phyloP scores from a whole-genome alignment of 1,140 invertebrate species.

The Fopius arisanus region DNA sequence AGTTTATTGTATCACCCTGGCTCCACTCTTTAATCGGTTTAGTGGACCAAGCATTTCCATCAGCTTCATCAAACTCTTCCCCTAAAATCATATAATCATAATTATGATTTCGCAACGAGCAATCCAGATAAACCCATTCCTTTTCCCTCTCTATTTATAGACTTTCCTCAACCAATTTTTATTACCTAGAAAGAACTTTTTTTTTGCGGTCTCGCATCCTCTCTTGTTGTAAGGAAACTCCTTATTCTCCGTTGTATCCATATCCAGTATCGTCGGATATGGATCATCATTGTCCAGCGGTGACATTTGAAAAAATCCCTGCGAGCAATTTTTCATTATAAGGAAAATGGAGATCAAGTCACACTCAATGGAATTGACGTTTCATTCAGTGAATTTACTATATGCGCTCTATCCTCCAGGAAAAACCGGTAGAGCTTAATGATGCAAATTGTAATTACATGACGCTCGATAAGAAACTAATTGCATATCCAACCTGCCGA shows the following conservation, averaged over 20 bases:
- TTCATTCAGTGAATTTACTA: not conserved
- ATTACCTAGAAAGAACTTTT: constrained; percentile 56
- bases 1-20: constrained; percentile 67
- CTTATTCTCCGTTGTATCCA: constrained; percentile 52
- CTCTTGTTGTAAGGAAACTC: constrained; percentile 31
- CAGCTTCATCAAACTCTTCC: constrained; percentile 47
- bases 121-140: constrained; percentile 4
- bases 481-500: not conserved
- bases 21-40: constrained; percentile 66
- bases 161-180: constrained; percentile 8
- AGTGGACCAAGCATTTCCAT: constrained; percentile 63
- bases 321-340: constrained; percentile 6
- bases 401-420: not conserved
- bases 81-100: constrained; percentile 27
- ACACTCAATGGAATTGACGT: not conserved
- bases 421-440: not conserved
- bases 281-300: constrained; percentile 47
- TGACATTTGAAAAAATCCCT: constrained; percentile 7
- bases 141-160: not conserved
- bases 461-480: not conserved
- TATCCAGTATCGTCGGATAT: constrained; percentile 46
- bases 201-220: constrained; percentile 43
- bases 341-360: not conserved
- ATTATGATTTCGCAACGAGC: not conserved
- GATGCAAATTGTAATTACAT: not conserved